Conservation (phyloP, 2,113 vertebrate genomes). For the Pterocles orientalis region DNA sequence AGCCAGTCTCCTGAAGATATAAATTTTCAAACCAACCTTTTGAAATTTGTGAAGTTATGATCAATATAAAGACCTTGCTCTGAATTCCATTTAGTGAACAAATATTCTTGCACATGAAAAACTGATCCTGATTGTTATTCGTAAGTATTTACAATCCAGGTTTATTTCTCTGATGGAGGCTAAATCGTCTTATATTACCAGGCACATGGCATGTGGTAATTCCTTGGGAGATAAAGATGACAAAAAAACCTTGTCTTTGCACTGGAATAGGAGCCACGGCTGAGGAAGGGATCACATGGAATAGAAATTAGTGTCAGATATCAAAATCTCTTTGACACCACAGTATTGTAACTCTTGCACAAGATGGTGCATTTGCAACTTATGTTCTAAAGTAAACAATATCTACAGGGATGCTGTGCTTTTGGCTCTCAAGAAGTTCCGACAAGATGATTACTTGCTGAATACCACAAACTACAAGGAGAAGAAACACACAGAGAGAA, state of each 20-base stretch:
- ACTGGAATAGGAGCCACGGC: background rate
- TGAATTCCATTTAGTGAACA: background rate
- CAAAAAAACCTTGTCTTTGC: background rate
- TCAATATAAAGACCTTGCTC: background rate
- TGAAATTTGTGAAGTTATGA: background rate
- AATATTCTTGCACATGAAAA: background rate
- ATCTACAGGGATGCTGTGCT: background rate
- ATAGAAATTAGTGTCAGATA: background rate
- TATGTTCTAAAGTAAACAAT: background rate
- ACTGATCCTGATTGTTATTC: background rate
- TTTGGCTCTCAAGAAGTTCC: background rate
- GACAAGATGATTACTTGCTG: background rate
- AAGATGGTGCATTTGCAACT: background rate
- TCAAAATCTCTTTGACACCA: background rate
- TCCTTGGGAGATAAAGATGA: background rate
- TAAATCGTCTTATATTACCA: background rate
- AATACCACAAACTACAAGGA: background rate
- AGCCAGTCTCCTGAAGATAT: background rate
- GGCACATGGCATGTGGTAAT: background rate
- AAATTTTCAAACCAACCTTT: background rate
- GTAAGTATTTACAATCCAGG: background rate
- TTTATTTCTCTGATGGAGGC: background rate
- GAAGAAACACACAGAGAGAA: background rate
- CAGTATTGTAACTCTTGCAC: background rate
- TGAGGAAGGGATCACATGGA: background rate